phyloP scores from a whole-genome alignment of 2,113 vertebrate genomes.

The Rhynchomys soricoides region DNA sequence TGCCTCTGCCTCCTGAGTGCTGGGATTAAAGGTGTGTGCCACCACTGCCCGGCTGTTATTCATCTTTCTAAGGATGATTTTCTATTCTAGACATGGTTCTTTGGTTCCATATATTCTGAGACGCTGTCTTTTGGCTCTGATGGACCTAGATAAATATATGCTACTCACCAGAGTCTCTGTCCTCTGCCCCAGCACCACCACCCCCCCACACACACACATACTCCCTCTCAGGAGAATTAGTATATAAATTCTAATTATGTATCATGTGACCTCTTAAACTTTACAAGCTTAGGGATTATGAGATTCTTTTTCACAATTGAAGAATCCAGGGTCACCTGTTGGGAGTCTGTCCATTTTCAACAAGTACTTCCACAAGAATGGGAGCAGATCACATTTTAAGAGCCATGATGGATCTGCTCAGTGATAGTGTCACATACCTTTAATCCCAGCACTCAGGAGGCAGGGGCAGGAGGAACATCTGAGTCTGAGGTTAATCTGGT shows the following conservation, averaged over 20 bases:
- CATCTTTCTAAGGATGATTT: not conserved
- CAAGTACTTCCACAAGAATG: not conserved
- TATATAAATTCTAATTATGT: not conserved
- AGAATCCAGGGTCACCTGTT: not conserved
- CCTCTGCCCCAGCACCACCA: not conserved
- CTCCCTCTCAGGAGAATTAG: not conserved
- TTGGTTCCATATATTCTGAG: not conserved
- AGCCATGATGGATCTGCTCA: not conserved
- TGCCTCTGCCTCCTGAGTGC: too few relatives aligned
- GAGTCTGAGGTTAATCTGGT: too few relatives aligned
- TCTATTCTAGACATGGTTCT: not conserved
- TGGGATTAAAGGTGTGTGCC: too few relatives aligned
- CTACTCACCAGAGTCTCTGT: not conserved
- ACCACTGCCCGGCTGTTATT: too few relatives aligned
- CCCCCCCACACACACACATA: too few relatives aligned
- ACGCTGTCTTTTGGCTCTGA: not conserved
- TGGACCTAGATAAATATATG: too few relatives aligned
- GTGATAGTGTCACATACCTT: too few relatives aligned
- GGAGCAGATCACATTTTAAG: not conserved
- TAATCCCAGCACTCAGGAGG: too few relatives aligned
- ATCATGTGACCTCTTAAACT: not conserved
- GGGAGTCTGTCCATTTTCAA: not conserved
- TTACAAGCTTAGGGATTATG: not conserved
- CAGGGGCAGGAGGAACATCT: too few relatives aligned
- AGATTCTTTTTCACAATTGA: not conserved